Percentiles rank a stretch among this genome's conserved stretches.
phyloP scores from a whole-genome alignment of 2,888 invertebrate genomes.

The Heliothis peltigera region DNA sequence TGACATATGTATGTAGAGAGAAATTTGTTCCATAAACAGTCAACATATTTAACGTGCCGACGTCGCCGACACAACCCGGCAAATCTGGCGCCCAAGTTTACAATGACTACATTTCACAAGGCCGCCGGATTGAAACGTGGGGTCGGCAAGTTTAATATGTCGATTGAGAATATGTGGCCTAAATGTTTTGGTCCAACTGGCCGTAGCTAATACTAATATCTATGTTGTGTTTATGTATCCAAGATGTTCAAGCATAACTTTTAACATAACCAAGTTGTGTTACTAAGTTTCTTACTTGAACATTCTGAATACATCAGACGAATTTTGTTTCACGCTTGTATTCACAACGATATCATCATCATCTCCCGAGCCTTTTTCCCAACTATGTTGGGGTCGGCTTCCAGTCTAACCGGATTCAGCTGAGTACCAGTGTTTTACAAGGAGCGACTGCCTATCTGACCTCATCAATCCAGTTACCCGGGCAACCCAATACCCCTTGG shows the following conservation, averaged over 20 bases:
- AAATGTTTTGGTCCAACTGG: not conserved
- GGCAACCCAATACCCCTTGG: too few relatives aligned
- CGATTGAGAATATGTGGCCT: not conserved
- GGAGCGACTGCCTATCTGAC: too few relatives aligned
- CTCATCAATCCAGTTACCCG: too few relatives aligned
- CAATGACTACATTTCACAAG: not conserved
- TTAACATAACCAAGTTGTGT: too few relatives aligned
- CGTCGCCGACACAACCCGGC: not conserved
- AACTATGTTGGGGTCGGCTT: too few relatives aligned
- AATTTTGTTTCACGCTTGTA: too few relatives aligned
- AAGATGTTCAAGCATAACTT: slow-evolving; percentile 9
- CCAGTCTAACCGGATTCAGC: too few relatives aligned
- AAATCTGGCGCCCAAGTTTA: not conserved
- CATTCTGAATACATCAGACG: too few relatives aligned
- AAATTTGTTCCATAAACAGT: not conserved
- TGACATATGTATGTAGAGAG: not conserved
- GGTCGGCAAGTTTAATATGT: not conserved
- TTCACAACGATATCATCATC: not conserved
- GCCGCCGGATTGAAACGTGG: not conserved
- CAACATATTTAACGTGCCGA: not conserved
- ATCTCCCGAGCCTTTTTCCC: too few relatives aligned
- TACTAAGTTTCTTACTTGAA: not conserved
- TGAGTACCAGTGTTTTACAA: too few relatives aligned
- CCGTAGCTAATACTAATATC: not conserved
- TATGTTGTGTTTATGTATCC: not conserved